Percentiles rank a stretch among this genome's conserved stretches.
These are phyloP conservation scores for Caranx ignobilis DNA, from an alignment of 2,113 vertebrate genomes.

Conservation along the genomic window DNA sequence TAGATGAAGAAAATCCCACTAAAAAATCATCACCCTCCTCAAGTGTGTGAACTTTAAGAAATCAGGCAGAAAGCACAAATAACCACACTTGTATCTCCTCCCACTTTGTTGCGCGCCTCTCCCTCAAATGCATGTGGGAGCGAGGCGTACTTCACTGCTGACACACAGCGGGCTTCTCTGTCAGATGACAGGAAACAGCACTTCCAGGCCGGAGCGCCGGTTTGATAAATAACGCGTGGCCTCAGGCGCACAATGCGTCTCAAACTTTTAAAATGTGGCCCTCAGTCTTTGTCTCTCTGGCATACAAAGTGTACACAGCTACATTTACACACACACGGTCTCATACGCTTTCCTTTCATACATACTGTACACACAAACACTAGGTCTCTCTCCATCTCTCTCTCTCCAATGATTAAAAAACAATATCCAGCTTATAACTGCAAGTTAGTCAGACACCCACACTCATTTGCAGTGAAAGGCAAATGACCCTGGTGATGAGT, in stretches of 20 bases:
- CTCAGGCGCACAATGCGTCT: slow-evolving; percentile 34
- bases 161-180: slow-evolving; percentile 40
- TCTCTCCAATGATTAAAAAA: slow-evolving; percentile 81
- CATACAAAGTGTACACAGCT: slow-evolving; percentile 37
- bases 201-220: slow-evolving; percentile 39
- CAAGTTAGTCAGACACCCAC: slow-evolving; percentile 86
- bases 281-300: slow-evolving; percentile 49
- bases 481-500: slow-evolving; percentile 86
- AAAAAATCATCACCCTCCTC: slow-evolving; percentile 11
- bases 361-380: slow-evolving; percentile 30
- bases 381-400: slow-evolving; percentile 31
- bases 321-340: slow-evolving; percentile 5
- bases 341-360: slow-evolving; percentile 15
- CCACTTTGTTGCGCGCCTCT: slow-evolving; percentile 37
- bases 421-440: slow-evolving; percentile 83
- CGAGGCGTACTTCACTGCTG: slow-evolving; percentile 21
- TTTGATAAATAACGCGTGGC: slow-evolving; percentile 54
- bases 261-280: slow-evolving; percentile 45
- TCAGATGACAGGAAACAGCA: slow-evolving; percentile 57
- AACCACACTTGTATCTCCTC: slow-evolving; percentile 42
- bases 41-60: slow-evolving; percentile 39
- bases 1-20: not conserved
- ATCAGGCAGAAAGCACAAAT: not conserved
- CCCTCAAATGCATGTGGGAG: slow-evolving; percentile 26
- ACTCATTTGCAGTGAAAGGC: slow-evolving; percentile 86